These are phyloP conservation scores for Falco concolor DNA, from an alignment of 2,797 vertebrate species.

Conservation along the genomic window DNA sequence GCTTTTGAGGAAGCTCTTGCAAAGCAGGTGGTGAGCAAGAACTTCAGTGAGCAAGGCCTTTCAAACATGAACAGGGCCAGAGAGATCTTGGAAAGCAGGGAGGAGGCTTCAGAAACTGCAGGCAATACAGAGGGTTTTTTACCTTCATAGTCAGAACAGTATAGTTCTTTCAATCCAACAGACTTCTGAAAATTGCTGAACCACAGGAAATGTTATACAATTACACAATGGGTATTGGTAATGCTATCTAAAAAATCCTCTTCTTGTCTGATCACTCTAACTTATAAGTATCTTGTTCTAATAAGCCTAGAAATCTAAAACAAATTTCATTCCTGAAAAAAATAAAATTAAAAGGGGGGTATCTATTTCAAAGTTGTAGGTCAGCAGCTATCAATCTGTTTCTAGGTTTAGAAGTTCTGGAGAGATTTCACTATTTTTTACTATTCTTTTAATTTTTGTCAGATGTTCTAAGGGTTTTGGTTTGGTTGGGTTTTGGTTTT, in stretches of 20 bases:
- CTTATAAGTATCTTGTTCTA: background rate
- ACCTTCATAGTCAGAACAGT: background rate
- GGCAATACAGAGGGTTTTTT: background rate
- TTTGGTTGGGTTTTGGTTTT: background rate
- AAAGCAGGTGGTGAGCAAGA: background rate
- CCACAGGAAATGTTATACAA: background rate
- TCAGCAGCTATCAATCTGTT: background rate
- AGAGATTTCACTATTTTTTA: background rate
- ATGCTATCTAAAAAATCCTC: background rate
- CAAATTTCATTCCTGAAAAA: background rate
- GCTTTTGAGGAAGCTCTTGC: background rate
- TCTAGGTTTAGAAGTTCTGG: background rate
- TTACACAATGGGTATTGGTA: background rate
- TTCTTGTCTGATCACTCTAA: background rate
- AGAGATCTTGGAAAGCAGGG: background rate
- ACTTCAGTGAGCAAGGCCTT: background rate
- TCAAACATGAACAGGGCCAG: background rate
- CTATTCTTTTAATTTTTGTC: background rate
- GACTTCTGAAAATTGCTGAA: background rate
- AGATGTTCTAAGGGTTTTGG: background rate
- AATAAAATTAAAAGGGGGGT: rapidly evolving
- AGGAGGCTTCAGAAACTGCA: background rate
- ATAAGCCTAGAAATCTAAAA: background rate
- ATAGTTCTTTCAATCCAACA: background rate
- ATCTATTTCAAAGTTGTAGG: background rate